phyloP scores from a whole-genome alignment of 2,888 invertebrate species.

The Octodonta nipae region DNA sequence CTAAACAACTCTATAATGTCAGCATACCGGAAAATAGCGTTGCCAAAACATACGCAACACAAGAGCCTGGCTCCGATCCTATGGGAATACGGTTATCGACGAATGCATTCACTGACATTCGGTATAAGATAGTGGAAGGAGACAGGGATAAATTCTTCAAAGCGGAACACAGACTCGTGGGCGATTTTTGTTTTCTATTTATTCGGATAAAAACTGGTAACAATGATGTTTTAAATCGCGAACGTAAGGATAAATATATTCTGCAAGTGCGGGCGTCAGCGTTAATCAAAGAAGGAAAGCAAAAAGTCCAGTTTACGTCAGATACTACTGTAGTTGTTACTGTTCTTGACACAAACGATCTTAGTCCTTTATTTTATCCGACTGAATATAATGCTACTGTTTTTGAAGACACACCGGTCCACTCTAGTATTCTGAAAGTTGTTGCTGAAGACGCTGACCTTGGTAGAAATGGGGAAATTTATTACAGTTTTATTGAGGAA shows the following conservation, averaged over 20 bases:
- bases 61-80: slow-evolving; percentile 55
- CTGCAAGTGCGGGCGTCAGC: slow-evolving; percentile 64
- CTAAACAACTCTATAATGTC: slow-evolving; percentile 65
- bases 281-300: slow-evolving; percentile 43
- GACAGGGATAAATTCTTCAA: slow-evolving; percentile 86
- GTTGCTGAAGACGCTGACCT: slow-evolving; percentile 91
- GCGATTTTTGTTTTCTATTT: slow-evolving; percentile 87
- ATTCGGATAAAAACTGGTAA: slow-evolving; percentile 79
- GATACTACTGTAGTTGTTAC: slow-evolving; percentile 60
- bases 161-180: slow-evolving; percentile 76
- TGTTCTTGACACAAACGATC: slow-evolving; percentile 76
- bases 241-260: slow-evolving; percentile 71
- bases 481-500: slow-evolving; percentile 76
- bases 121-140: slow-evolving; percentile 76
- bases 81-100: slow-evolving; percentile 60
- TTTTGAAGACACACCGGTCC: slow-evolving; percentile 75
- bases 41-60: slow-evolving; percentile 71
- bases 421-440: slow-evolving; percentile 65
- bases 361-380: slow-evolving; percentile 86
- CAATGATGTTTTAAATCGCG: slow-evolving; percentile 82
- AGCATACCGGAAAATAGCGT: slow-evolving; percentile 85
- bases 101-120: slow-evolving; percentile 43
- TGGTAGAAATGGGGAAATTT: slow-evolving; percentile 91
- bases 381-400: slow-evolving; percentile 77
- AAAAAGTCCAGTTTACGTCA: slow-evolving; percentile 50